Evolutionary conservation across 2,888 invertebrate genomes (phyloP).

Genomic region (Cryptus armator): DNA sequence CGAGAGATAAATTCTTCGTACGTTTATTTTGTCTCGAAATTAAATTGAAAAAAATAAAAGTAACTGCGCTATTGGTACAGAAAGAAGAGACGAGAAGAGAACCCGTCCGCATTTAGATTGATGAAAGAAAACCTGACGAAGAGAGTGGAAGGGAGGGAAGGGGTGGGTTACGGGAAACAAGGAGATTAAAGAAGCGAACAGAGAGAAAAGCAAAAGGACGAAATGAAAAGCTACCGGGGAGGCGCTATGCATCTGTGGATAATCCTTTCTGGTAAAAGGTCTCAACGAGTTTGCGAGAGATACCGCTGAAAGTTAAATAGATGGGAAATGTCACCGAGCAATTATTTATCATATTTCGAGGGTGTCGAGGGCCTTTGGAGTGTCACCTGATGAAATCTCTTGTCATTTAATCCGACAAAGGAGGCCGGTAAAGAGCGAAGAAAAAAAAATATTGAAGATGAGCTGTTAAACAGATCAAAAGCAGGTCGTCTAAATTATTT

Average conservation of each 20-base stretch:
- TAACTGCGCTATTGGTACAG: constrained; percentile 29
- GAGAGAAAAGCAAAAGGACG: neutral
- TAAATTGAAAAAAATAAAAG: constrained; percentile 7
- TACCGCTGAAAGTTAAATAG: constrained; percentile 32
- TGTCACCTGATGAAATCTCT: constrained; percentile 20
- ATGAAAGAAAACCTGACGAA: constrained; percentile 33
- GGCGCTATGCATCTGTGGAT: neutral
- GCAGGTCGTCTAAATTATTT: neutral
- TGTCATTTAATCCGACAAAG: constrained; percentile 8
- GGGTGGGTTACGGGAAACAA: constrained; percentile 17
- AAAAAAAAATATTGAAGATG: neutral
- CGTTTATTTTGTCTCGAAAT: constrained; percentile 4
- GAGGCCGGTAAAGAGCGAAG: neutral
- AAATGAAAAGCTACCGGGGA: neutral
- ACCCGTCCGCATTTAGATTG: constrained; percentile 50
- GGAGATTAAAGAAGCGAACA: constrained; percentile 23
- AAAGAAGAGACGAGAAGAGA: constrained; percentile 6
- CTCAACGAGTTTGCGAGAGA: constrained; percentile 30
- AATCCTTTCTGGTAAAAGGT: constrained; percentile 26
- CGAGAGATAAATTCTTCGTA: constrained; percentile 20
- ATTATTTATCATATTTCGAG: constrained; percentile 49
- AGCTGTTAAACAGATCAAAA: neutral
- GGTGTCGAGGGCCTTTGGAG: constrained; percentile 1
- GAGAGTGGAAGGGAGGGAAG: neutral
- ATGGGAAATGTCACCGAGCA: constrained; percentile 55